Base-by-base conservation (phyloP, 1,140 invertebrate species). In the Zaprionus ghesquierei region DNA sequence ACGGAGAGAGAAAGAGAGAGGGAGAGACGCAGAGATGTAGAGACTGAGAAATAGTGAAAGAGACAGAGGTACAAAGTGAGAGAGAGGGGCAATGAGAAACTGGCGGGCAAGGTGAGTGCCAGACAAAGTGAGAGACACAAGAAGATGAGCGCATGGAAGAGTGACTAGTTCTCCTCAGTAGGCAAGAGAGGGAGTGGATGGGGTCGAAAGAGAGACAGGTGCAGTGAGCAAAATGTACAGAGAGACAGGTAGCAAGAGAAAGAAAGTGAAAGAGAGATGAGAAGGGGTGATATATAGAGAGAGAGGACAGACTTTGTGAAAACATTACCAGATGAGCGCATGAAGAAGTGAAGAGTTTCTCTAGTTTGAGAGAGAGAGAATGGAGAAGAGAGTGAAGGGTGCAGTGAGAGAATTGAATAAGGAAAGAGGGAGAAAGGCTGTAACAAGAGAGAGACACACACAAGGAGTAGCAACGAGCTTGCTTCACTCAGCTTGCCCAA, bases 1-100 rank as follows among this genome's bases (percentile, higher is more conserved):
- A 60, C 29, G 62, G 27, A 62, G 49, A 18, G 29, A 76, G 51
- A 62, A 22, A 46, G 13, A 51, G 50, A 31, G 27, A 61, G 9
- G n/a, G 20, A 18, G 62, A 44, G 49, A 53, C 9, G 12, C n/a
- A 20, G 13, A 10, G 38, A 61, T 8, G 25, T 2, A 23, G 4
- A 20, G 9, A 44, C 2, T 10, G 9, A 20, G 41, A 46, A 18
- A 10, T 15, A 18, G 15, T 0, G 15, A 18, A 2, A 44, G 38
- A 41, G n/a, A 18, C 0, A 1, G 3, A 18, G 13, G 2, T 5
- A 41, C 15, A 33, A 33, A 1, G 9, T 18, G 18, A 20, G 18
- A 18, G 41, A 12, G 3, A 3, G 8, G 15, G 6, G 38, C 1
- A 44, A 8, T 20, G 41, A 20, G 9, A 46, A 0, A 41, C n/a